Evolutionary conservation across 2,113 vertebrate genomes (phyloP).

Genomic region (Zosterops borbonicus): DNA sequence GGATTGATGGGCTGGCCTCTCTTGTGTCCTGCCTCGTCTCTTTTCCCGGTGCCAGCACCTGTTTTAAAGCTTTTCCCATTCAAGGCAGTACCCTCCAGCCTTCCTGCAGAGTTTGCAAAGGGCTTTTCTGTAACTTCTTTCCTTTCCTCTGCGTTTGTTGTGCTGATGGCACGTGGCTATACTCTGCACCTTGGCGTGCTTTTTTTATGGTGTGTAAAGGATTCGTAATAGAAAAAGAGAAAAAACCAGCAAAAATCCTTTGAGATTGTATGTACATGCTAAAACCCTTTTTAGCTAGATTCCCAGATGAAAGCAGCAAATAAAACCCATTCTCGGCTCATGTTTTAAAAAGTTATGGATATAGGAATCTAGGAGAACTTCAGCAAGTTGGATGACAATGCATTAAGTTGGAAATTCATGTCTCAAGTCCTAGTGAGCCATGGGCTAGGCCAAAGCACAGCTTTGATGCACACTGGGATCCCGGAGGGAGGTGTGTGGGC

Average conservation of each 20-base stretch:
- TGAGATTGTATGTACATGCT: neutral
- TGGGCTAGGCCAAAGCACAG: neutral
- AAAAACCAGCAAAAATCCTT: neutral
- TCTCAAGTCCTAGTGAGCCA: neutral
- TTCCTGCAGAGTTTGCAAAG: neutral
- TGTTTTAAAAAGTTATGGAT: rapidly evolving
- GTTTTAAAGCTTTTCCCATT: neutral
- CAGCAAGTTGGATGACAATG: neutral
- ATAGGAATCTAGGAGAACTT: neutral
- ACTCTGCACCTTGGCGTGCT: rapidly evolving
- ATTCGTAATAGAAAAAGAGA: neutral
- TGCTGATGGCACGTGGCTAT: rapidly evolving
- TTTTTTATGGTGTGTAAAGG: neutral
- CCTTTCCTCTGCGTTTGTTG: neutral
- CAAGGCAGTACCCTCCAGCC: neutral
- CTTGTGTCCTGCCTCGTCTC: too few species aligned
- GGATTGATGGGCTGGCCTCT: neutral
- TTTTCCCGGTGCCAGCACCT: neutral
- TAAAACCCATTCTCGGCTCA: neutral
- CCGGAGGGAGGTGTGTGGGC: neutral
- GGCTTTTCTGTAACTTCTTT: neutral
- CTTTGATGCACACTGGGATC: neutral
- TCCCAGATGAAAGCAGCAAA: neutral
- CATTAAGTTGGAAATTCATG: neutral
- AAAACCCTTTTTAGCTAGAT: neutral